Conservation (phyloP, 2,888 invertebrate species). For the Norana najaformis region DNA sequence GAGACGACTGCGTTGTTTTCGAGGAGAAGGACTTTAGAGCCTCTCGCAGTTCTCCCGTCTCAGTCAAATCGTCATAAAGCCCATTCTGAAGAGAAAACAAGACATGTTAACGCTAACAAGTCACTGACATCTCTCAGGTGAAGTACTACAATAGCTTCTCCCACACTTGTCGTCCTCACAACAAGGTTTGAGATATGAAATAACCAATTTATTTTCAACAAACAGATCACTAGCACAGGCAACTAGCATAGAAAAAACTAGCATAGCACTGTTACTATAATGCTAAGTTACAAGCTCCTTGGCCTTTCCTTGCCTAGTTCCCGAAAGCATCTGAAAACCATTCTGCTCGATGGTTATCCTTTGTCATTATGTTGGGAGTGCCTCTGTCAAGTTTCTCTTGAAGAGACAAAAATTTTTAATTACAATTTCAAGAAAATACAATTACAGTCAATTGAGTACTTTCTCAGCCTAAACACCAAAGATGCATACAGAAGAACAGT, state of each 20-base stretch:
- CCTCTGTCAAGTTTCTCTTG: too few relatives aligned
- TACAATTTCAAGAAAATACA: too few relatives aligned
- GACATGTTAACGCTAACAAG: not conserved
- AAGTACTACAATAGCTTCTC: not conserved
- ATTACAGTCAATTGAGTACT: not conserved
- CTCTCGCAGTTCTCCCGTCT: slow-evolving; percentile 21
- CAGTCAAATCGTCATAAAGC: not conserved
- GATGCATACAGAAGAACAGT: not conserved
- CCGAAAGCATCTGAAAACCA: too few relatives aligned
- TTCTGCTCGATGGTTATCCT: too few relatives aligned
- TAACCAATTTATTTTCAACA: not conserved
- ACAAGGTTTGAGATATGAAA: not conserved
- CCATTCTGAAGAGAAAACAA: not conserved
- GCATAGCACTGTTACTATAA: not conserved
- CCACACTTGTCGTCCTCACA: not conserved
- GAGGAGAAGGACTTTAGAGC: not conserved
- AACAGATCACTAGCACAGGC: not conserved
- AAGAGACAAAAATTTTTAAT: too few relatives aligned
- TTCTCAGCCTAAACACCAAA: not conserved
- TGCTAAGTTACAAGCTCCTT: not conserved
- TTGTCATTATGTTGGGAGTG: too few relatives aligned
- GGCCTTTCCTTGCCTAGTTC: too few relatives aligned
- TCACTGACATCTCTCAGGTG: not conserved
- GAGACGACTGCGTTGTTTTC: not conserved
- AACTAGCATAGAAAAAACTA: too few relatives aligned